Evolutionary conservation across 2,113 vertebrate species (phyloP), one percentile per base, ranked within the genome.

Genomic region (Cheilinus undulatus): DNA sequence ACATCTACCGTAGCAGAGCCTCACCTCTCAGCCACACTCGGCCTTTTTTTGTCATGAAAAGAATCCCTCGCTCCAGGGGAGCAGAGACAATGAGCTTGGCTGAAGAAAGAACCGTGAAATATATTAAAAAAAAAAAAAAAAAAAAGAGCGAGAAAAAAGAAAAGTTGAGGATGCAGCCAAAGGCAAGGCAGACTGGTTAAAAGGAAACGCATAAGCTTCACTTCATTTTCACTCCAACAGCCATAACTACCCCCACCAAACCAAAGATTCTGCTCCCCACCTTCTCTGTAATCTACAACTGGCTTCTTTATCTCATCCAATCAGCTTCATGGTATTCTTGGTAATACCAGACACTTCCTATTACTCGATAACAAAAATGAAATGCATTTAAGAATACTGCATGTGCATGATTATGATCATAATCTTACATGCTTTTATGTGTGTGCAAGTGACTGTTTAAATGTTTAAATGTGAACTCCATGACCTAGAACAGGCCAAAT

Each of bases 131-230:
- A n/a, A n/a, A n/a, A n/a, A n/a, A n/a, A 22, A 42, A 53, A 45
- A 45, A 6, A 53, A 45, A 45, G 1, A n/a, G 14, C n/a, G 40
- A 23, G 13, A 45, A 48, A 48, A 54, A 36, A 22, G 19, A 30
- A 30, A 22, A 46, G 27, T 24, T 67, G 45, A 53, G 58, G 58
- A 43, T 36, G 69, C 58, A 54, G 49, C 69, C 49, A 62, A 72
- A 72, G 49, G 27, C 53, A 48, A 43, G 20, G 57, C 57, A 28
- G 45, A 38, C 45, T 23, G 38, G 34, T 36, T 40, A 22, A 46
- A 48, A 24, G 6, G 17, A 49, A 53, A 46, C 13, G 46, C 22
- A 48, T 36, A 27, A 49, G n/a, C 54, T 28, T 59, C 23, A 38
- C 54, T 22, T 36, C 22, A 57, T 32, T 48, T 48, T 49, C 52